Evolutionary conservation across 2,888 invertebrate species (phyloP).

Genomic region (Parnassius apollo): DNA sequence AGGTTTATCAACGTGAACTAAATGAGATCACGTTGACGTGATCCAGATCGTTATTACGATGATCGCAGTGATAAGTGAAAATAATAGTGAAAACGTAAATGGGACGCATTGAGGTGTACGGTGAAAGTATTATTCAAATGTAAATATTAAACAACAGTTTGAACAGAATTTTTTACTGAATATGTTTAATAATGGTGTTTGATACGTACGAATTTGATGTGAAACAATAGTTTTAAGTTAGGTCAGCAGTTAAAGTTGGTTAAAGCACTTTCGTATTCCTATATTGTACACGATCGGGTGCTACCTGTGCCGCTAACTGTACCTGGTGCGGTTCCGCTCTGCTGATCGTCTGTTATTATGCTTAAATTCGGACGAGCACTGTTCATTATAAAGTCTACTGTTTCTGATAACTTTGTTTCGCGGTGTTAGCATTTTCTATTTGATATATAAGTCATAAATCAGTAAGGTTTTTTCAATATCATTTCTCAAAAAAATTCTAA

Average conservation of each 20-base stretch:
- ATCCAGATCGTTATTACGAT: not conserved
- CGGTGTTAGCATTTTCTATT: not conserved
- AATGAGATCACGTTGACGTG: not conserved
- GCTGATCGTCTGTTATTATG: not conserved
- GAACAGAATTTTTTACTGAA: no score
- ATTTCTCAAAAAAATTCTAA: no score
- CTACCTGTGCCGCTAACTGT: slow-evolving; percentile 1
- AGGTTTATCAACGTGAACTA: not conserved
- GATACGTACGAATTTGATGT: no score
- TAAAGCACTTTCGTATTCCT: not conserved
- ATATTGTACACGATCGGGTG: no score
- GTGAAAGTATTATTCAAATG: slow-evolving; percentile 9
- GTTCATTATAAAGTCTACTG: not conserved
- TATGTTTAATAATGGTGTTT: no score
- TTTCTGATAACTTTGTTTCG: not conserved
- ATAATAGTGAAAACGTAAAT: slow-evolving; percentile 3
- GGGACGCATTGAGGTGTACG: not conserved
- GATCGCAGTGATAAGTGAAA: slow-evolving; percentile 2
- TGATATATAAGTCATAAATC: not conserved
- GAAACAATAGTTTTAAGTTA: no score
- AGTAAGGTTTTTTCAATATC: no score
- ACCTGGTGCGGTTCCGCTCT: not conserved
- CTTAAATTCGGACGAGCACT: not conserved
- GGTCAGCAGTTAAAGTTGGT: no score
- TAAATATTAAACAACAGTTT: not conserved